Base-by-base conservation (phyloP, 2,113 vertebrate genomes). In the Pogona vitticeps region DNA sequence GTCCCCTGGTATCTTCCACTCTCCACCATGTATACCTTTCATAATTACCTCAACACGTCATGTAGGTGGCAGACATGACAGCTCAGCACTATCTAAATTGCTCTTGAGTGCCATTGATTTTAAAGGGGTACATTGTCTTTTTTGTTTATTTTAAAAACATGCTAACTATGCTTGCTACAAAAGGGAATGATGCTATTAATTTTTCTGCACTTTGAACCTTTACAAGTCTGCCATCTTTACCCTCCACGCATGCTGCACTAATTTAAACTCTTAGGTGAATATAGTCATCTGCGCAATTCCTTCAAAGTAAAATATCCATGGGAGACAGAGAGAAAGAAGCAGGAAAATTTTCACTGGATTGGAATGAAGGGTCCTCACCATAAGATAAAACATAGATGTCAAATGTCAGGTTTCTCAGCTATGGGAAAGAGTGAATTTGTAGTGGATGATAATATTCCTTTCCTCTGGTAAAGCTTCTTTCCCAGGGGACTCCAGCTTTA, bases 381-480 rank as follows among this genome's bases (percentile, higher is more conserved):
- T 1, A 40, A 28, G 5, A 76, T 28, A 80, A 82, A 82, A 86
- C 31, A 78, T 78, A 78, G 76, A 33, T 0, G 0, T 80, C 0
- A 14, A 87, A 14, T 0, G 0, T 26, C 20, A n/a, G 10, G 0
- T 2, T 56, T 76, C 76, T 70, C 61, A 91, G 31, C 8, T 0
- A 40, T n/a, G 14, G 28, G 84, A 71, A 89, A 63, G 40, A 71
- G 33, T 0, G 0, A 81, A 84, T 42, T 36, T 10, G 10, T 80
- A 85, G 17, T 23, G n/a, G 82, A 78, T 0, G 0, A 15, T 26
- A 63, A 12, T 21, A 38, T 40, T 52, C 14, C 9, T 31, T 15
- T 88, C 76, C 79, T 81, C 87, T 93, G 86, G 68, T 28, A 80
- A 83, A 68, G 86, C 46, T 18, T 21, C 52, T 85, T 52, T 52